These are phyloP conservation scores for Cherax destructor DNA, from an alignment of 1,140 invertebrate species.

Conservation along the genomic window DNA sequence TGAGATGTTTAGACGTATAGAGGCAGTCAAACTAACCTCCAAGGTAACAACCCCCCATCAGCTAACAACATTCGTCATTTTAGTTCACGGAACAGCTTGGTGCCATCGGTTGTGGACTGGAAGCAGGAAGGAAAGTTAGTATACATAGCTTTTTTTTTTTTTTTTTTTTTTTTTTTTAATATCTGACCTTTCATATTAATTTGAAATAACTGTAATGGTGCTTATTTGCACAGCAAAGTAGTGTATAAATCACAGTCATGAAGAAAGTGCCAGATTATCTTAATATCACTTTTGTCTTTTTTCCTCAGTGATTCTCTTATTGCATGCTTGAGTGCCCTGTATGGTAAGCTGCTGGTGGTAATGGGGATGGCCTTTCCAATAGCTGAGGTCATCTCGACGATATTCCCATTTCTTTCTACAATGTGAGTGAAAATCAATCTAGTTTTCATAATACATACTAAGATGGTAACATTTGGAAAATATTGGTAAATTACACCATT, in stretches of 20 bases:
- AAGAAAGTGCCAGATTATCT: too few species aligned
- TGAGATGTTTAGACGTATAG: slow-evolving; percentile 48
- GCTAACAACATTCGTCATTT: slow-evolving; percentile 46
- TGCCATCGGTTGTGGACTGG: slow-evolving; percentile 61
- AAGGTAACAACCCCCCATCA: not conserved
- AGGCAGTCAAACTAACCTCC: slow-evolving; percentile 55
- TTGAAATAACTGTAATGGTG: not conserved
- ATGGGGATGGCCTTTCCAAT: slow-evolving; percentile 96
- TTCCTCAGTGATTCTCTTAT: slow-evolving; percentile 85
- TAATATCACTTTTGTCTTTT: too few species aligned
- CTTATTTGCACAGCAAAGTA: too few species aligned
- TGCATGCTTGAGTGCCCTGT: slow-evolving; percentile 91
- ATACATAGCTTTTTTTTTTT: not conserved
- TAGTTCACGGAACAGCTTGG: slow-evolving; percentile 61
- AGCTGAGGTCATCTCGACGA: slow-evolving; percentile 77
- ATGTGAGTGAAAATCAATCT: slow-evolving; percentile 74
- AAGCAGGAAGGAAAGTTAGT: slow-evolving; percentile 51
- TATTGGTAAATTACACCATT: too few species aligned
- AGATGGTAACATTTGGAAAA: not conserved
- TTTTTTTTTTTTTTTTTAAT: not conserved
- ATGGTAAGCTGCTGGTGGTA: slow-evolving; percentile 94
- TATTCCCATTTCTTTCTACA: slow-evolving; percentile 76
- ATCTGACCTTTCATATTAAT: not conserved
- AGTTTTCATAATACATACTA: not conserved
- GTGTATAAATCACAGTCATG: too few species aligned